A percentile compares a stretch with the other conserved stretches of the same genome.
Evolutionary conservation across 35 echinoderm and acorn worm genomes (phyloP).

Genomic region (Anneissia japonica): DNA sequence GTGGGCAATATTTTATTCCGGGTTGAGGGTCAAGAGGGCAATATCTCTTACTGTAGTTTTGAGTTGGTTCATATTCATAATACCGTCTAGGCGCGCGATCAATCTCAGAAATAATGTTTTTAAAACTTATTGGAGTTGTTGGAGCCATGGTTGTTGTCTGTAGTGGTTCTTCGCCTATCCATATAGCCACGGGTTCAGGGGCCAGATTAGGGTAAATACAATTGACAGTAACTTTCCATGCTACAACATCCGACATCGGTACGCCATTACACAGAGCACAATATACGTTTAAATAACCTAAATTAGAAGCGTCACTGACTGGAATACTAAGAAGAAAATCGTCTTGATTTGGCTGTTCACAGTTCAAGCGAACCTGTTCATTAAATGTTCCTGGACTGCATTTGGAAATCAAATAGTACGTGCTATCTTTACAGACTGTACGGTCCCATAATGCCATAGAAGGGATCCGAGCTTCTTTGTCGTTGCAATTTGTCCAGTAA

Average conservation of each 20-base stretch:
- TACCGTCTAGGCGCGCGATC: background rate
- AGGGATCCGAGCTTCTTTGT: background rate
- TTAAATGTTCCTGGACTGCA: background rate
- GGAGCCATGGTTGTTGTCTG: too few species aligned
- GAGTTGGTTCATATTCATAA: background rate
- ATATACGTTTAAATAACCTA: background rate
- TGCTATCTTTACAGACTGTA: background rate
- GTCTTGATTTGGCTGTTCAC: background rate
- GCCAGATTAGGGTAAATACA: too few species aligned
- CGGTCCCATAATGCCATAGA: background rate
- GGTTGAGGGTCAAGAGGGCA: background rate
- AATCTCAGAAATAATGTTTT: background rate
- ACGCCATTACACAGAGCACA: background rate
- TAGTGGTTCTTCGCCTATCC: too few species aligned
- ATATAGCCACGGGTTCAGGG: too few species aligned
- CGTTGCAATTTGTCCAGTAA: background rate
- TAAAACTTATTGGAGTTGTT: too few species aligned
- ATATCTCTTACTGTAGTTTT: background rate
- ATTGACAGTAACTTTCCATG: background rate
- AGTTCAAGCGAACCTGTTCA: background rate
- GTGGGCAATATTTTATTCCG: background rate
- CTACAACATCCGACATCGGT: background rate
- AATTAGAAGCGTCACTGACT: background rate
- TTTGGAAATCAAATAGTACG: background rate
- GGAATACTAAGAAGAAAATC: background rate